These are phyloP conservation scores for Epinephelus moara DNA, from an alignment of 2,113 vertebrate species.

Conservation along the genomic window DNA sequence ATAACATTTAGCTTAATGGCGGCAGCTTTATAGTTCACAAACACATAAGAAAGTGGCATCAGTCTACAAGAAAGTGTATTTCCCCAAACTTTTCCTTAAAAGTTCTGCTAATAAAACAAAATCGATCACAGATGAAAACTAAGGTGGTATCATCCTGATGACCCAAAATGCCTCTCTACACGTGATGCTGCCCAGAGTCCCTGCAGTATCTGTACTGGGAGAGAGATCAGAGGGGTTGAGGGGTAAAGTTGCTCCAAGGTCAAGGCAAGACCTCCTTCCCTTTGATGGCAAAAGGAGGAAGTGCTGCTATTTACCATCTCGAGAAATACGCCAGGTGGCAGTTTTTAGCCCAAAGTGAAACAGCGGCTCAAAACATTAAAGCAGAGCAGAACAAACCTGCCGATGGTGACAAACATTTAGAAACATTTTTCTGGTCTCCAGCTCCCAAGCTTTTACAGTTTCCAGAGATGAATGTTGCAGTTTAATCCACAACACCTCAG, in stretches of 20 bases:
- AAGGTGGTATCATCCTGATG: not conserved
- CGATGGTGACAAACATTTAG: not conserved
- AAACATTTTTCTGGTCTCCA: slow-evolving; percentile 25
- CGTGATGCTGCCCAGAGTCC: slow-evolving; percentile 29
- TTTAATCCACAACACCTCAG: slow-evolving; percentile 23
- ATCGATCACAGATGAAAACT: slow-evolving; percentile 15
- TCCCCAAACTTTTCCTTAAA: not conserved
- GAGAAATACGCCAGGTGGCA: slow-evolving; percentile 51
- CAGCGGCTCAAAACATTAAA: slow-evolving; percentile 32
- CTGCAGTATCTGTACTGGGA: slow-evolving; percentile 27
- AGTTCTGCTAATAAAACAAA: slow-evolving; percentile 8
- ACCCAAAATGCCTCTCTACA: slow-evolving; percentile 26
- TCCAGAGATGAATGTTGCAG: slow-evolving; percentile 8
- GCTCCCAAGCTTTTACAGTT: not conserved
- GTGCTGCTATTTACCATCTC: slow-evolving; percentile 53
- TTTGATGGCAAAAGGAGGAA: slow-evolving; percentile 65
- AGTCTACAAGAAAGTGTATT: not conserved
- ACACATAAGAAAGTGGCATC: not conserved
- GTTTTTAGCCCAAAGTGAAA: slow-evolving; percentile 46
- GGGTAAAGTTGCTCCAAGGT: slow-evolving; percentile 56
- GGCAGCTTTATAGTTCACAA: too few relatives aligned
- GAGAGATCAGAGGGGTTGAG: slow-evolving; percentile 42
- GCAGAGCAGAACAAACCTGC: slow-evolving; percentile 26
- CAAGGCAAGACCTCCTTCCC: slow-evolving; percentile 50
- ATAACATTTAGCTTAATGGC: too few relatives aligned